Base-by-base conservation (phyloP, 2,888 invertebrate species). In the Pasiphila rectangulata region DNA sequence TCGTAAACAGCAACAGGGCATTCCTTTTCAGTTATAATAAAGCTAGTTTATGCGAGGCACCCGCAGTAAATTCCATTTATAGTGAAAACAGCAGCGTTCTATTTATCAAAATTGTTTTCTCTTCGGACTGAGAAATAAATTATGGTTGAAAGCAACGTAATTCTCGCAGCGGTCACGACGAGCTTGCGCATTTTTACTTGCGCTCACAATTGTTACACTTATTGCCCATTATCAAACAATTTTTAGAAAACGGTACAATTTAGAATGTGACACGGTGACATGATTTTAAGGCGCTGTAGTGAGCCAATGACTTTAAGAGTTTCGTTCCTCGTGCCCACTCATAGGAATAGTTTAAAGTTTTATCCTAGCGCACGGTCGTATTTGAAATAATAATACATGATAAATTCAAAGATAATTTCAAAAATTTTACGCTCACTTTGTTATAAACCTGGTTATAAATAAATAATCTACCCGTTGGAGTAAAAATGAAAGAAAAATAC, bases 101-200 rank as follows among this genome's bases (percentile, higher is more conserved):
- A 46, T 50, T 50, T 46, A 45, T 51, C 53, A 53, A 53, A 55
- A 55, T 55, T 53, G 55, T 57, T 57, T 55, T 57, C 51, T 30
- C 51, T 51, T 46, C 32, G 41, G 20, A 35, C 32, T 38, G 16
- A 48, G 46, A 40, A 42, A 55, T 39, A 36, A 50, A 50, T 46
- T 45, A 50, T 46, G 21, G 45, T 45, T 46, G 50, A 42, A 50
- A 50, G 45, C 42, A 50, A 37, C 41, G 50, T 50, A 50, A 50
- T 50, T 50, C 45, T 45, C 27, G 37, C 41, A 45, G 46, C 45
- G 21, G 50, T 50, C 50, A 50, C 50, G 49, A 49, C 40, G 36
- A 40, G 40, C 40, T 45, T 37, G 15, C 41, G 32, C 29, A 45
- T 49, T 50, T 50, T 50, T 45, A 49, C 25, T 36, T n/a, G n/a